Conservation (phyloP, 37 sponge, comb jelly and placozoan genomes). For the Halichondria panicea region DNA sequence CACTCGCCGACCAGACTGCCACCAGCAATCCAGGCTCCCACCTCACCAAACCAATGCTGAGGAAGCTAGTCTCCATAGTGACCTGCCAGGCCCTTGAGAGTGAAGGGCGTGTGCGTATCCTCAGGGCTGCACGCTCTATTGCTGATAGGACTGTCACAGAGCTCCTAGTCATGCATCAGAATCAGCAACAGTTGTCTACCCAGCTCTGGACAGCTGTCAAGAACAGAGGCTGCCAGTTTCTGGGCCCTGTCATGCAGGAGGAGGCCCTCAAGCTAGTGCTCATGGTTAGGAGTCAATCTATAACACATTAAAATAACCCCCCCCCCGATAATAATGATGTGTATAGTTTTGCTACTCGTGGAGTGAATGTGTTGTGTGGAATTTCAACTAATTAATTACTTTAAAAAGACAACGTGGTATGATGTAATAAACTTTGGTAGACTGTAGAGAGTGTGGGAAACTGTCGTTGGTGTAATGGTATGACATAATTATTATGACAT, state of each 20-base stretch:
- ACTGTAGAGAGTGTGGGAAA: no score
- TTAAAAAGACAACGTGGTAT: no score
- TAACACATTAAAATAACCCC: background rate
- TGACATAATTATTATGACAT: no score
- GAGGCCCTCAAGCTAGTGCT: conserved; percentile 89
- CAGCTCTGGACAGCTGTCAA: conserved; percentile 93
- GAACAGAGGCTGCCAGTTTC: conserved; percentile 94
- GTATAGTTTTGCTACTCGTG: no score
- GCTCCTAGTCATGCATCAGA: conserved; percentile 90
- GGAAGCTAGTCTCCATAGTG: conserved; percentile 80
- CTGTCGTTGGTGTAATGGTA: no score
- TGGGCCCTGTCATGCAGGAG: conserved; percentile 97
- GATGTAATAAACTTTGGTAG: no score
- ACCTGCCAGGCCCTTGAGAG: conserved; percentile 82
- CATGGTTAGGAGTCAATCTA: conserved; percentile 16
- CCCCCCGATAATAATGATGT: no score
- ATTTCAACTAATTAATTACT: no score
- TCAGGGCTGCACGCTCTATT: conserved; percentile 85
- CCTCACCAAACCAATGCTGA: conserved; percentile 88
- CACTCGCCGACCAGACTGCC: conserved; percentile 46
- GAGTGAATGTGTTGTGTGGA: no score
- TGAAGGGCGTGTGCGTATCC: conserved; percentile 77
- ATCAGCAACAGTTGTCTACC: conserved; percentile 85
- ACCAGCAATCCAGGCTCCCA: conserved; percentile 27
- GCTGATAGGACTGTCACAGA: conserved; percentile 92